Evolutionary conservation across 2,888 invertebrate genomes (phyloP).

Genomic region (Chouioia cunea): DNA sequence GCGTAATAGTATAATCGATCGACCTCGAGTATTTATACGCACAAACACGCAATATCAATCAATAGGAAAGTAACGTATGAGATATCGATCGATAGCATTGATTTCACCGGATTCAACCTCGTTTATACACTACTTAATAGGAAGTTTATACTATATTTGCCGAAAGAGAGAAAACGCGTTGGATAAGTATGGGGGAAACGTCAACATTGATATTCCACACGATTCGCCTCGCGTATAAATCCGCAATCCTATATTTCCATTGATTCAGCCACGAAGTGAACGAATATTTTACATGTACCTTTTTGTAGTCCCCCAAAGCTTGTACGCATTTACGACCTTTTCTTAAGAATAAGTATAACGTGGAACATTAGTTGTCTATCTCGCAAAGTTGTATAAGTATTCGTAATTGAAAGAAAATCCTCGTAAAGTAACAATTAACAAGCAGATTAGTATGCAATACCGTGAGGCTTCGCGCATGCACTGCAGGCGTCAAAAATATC

Average conservation of each 20-base stretch:
- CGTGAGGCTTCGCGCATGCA: too few relatives aligned
- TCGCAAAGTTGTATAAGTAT: too few relatives aligned
- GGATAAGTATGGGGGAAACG: conserved; percentile 54
- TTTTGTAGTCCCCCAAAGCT: background rate
- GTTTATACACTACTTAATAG: conserved; percentile 60
- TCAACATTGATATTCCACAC: conserved; percentile 66
- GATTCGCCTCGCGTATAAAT: conserved; percentile 58
- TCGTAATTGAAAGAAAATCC: background rate
- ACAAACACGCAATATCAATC: conserved; percentile 13
- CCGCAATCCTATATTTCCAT: conserved; percentile 63
- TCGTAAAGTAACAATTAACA: background rate
- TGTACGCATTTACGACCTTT: too few relatives aligned
- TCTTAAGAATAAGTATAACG: too few relatives aligned
- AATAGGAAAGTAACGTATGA: conserved; percentile 14
- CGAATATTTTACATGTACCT: conserved; percentile 20
- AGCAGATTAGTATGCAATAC: too few relatives aligned
- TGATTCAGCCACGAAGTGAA: background rate
- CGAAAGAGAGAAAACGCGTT: conserved; percentile 24
- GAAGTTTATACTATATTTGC: conserved; percentile 58
- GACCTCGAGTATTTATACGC: conserved; percentile 25
- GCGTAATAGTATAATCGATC: conserved; percentile 33
- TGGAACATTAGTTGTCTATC: too few relatives aligned
- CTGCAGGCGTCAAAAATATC: background rate
- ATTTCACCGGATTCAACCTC: conserved; percentile 62
- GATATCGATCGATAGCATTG: conserved; percentile 63